These are phyloP conservation scores for Brachypteracias leptosomus DNA, from an alignment of 2,113 vertebrate genomes.

Conservation along the genomic window DNA sequence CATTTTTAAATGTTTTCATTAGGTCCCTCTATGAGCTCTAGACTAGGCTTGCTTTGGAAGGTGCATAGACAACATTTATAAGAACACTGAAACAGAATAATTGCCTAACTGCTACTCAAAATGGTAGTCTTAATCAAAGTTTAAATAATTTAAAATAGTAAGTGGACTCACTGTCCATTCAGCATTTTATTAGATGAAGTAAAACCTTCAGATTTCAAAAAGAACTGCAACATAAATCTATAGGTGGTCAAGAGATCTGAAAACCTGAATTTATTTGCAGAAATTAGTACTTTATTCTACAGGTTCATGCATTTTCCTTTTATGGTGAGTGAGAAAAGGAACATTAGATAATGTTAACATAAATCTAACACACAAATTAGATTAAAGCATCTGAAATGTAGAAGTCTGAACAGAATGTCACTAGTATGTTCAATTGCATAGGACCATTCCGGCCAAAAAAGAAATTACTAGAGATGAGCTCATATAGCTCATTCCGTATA, in stretches of 20 bases:
- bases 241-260: not conserved
- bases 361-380: not conserved
- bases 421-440: not conserved
- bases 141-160: not conserved
- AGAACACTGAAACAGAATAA: not conserved
- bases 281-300: not conserved
- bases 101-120: not conserved
- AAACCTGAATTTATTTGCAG: not conserved
- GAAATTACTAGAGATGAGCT: not conserved
- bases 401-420: not conserved
- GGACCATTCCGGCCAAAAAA: not conserved
- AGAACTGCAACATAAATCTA: not conserved
- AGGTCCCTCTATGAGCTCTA: not conserved
- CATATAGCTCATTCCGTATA: not conserved
- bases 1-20: not conserved
- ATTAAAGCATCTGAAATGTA: not conserved
- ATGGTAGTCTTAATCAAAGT: not conserved
- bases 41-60: not conserved
- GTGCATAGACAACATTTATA: not conserved
- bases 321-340: not conserved
- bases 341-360: not conserved
- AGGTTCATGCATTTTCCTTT: not conserved
- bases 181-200: not conserved
- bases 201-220: not conserved
- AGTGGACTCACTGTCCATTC: not conserved